Evolutionary conservation across 2,113 vertebrate species (phyloP), one percentile per base, ranked within the genome.

Genomic region (Oostethus manadensis): DNA sequence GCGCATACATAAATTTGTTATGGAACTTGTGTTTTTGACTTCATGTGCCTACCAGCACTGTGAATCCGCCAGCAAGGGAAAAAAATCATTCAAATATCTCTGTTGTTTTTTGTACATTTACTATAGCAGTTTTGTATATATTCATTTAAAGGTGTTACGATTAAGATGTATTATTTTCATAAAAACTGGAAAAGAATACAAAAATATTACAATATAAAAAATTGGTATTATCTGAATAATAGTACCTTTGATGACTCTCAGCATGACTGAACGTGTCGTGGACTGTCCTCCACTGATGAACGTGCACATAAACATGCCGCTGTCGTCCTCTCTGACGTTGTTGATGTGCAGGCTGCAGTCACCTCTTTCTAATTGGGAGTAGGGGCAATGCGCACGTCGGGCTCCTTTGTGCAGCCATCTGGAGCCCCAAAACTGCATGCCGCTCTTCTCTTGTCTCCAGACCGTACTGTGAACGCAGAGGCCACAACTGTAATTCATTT

Each of bases 231-330:
- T 42, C 14, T 13, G 38, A 42, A 42, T 13, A 14, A 14, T 61
- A 23, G 69, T 76, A 91, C 90, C 86, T 82, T 65, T 64, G 4
- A 89, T 77, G 54, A 91, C 66, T 62, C 79, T 75, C 18, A 91
- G 88, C 9, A 26, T 66, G 67, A 90, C 47, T 1, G 1, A 0
- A 0, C 29, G 75, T 4, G 13, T 0, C 21, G 18, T 0, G 0
- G 1, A 0, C 1, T 0, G 3, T 9, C 0, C 6, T 49, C 6
- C 1, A 6, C 13, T 1, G 0, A n/a, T 22, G 47, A 85, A 60
- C 0, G 1, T 61, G 70, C 90, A 91, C 20, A 13, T 1, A 66
- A 87, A 91, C 38, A 46, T 0, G 38, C 90, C 90, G 47, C 54
- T 88, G 11, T 90, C 89, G 0, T 83, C 61, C 14, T 64, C 47